Conservation (phyloP, 2,888 invertebrate genomes). For the Vannuccia rotundouncinata region DNA sequence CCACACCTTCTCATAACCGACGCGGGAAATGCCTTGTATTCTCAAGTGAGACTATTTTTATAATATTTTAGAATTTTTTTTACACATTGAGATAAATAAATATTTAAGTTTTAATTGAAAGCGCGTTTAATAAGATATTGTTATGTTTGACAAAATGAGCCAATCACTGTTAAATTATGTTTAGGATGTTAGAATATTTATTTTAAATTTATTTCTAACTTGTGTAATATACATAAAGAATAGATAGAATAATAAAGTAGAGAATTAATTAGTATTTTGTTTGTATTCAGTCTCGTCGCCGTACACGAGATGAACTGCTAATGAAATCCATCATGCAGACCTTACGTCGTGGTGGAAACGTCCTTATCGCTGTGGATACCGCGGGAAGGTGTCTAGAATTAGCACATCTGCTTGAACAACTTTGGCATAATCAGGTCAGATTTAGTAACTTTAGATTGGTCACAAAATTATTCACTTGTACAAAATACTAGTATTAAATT, state of each 20-base stretch:
- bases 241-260: neutral
- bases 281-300: slow-evolving; percentile 70
- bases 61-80: too few species aligned
- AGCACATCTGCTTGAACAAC: slow-evolving; percentile 84
- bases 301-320: slow-evolving; percentile 85
- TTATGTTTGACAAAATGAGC: too few species aligned
- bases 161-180: too few species aligned
- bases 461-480: neutral
- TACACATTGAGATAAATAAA: too few species aligned
- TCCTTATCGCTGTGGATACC: slow-evolving; percentile 88
- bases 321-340: slow-evolving; percentile 75
- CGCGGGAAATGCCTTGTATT: slow-evolving; percentile 58
- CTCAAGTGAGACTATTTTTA: neutral
- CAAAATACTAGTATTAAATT: neutral
- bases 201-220: neutral
- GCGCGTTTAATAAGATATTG: too few species aligned
- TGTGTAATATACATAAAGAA: neutral
- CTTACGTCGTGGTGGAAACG: slow-evolving; percentile 85
- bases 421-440: slow-evolving; percentile 73
- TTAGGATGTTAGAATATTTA: neutral
- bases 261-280: neutral
- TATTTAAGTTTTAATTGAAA: too few species aligned
- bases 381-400: slow-evolving; percentile 91
- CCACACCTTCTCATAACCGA: slow-evolving; percentile 91
- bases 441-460: neutral